Evolutionary conservation across 2,888 invertebrate species (phyloP).

Genomic region (Acronicta psi): DNA sequence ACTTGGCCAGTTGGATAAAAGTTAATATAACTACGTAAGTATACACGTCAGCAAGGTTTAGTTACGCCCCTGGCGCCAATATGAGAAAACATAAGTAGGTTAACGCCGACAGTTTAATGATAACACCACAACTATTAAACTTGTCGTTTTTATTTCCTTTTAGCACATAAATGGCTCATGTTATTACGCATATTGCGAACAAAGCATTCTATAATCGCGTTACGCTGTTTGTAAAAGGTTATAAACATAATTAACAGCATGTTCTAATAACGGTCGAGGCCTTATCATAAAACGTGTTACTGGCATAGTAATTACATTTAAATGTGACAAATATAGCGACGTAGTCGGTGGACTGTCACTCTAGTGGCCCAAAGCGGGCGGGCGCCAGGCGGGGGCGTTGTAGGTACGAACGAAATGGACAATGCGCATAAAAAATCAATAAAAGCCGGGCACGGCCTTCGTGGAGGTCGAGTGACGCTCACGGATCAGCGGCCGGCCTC

Average conservation of each 20-base stretch:
- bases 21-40: constrained; percentile 29
- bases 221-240: constrained; percentile 17
- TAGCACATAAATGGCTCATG: constrained; percentile 31
- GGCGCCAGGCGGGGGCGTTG: constrained; percentile 63
- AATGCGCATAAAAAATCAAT: constrained; percentile 89
- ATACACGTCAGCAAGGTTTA: constrained; percentile 25
- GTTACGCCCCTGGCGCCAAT: constrained; percentile 42
- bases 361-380: constrained; percentile 48
- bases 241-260: constrained; percentile 13
- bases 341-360: constrained; percentile 48
- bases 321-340: constrained; percentile 46
- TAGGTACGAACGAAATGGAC: constrained; percentile 79
- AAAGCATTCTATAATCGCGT: constrained; percentile 37
- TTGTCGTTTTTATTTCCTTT: constrained; percentile 37
- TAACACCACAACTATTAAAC: constrained; percentile 47
- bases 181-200: constrained; percentile 26
- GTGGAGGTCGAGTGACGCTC: constrained; percentile 80
- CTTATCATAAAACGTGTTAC: constrained; percentile 31
- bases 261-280: constrained; percentile 11
- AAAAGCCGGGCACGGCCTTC: constrained; percentile 86
- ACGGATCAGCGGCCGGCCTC: constrained; percentile 64
- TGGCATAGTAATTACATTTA: constrained; percentile 27
- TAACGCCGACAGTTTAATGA: constrained; percentile 45
- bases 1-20: constrained; percentile 22
- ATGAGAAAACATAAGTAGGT: constrained; percentile 45